A percentile compares a stretch with the other conserved stretches of the same genome.
phyloP scores from a whole-genome alignment of 2,113 vertebrate genomes.

The Equus przewalskii region DNA sequence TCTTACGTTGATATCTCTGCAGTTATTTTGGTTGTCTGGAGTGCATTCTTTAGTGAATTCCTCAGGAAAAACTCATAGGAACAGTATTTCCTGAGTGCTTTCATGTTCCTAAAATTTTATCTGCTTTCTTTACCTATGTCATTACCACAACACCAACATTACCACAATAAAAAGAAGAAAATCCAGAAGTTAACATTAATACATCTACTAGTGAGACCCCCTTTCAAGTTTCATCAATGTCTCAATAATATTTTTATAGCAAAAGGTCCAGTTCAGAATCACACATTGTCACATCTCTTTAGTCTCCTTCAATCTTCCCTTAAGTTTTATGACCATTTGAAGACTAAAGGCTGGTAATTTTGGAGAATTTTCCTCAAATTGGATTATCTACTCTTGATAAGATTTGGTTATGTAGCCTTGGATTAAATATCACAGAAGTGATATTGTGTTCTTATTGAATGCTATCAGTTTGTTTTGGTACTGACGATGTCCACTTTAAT shows the following conservation, averaged over 20 bases:
- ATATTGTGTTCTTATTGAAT: not conserved
- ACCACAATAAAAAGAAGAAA: not conserved
- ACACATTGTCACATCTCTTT: not conserved
- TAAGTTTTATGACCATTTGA: not conserved
- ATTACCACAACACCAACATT: not conserved
- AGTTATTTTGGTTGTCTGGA: not conserved
- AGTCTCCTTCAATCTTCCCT: not conserved
- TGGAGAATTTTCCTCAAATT: not conserved
- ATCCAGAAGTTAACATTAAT: not conserved
- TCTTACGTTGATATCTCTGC: not conserved
- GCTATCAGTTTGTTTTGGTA: not conserved
- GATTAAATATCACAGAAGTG: not conserved
- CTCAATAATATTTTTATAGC: not conserved
- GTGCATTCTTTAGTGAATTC: not conserved
- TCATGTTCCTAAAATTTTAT: not conserved
- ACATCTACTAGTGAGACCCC: not conserved
- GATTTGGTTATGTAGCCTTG: not conserved
- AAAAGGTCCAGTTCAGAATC: not conserved
- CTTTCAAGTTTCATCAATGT: not conserved
- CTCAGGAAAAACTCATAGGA: not conserved
- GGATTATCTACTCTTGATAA: not conserved
- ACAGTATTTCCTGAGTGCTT: not conserved
- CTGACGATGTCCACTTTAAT: not conserved
- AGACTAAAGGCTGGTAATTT: not conserved
- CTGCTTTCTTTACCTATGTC: not conserved